phyloP scores from a whole-genome alignment of 2,888 invertebrate genomes.

The Ecliptopera silaceata region DNA sequence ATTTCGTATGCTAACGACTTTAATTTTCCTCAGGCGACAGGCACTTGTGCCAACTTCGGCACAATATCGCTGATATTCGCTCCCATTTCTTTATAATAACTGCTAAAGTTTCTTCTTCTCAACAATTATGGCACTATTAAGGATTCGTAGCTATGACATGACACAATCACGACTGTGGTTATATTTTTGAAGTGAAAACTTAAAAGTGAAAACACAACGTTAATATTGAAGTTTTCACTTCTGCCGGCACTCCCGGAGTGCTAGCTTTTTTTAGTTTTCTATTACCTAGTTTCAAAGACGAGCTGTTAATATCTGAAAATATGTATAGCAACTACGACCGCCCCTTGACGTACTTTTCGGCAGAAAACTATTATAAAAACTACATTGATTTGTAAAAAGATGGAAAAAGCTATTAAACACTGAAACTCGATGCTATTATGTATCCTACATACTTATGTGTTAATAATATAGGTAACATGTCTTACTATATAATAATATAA shows the following conservation, averaged over 20 bases:
- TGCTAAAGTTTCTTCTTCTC: constrained; percentile 12
- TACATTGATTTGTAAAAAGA: too few species aligned
- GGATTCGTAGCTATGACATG: too few species aligned
- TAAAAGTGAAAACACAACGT: too few species aligned
- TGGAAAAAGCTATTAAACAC: constrained; percentile 21
- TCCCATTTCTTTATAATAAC: constrained; percentile 40
- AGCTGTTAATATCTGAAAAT: constrained; percentile 32
- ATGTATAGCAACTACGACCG: constrained; percentile 44
- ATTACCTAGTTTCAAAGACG: too few species aligned
- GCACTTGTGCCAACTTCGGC: constrained; percentile 36
- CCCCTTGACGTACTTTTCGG: constrained; percentile 12
- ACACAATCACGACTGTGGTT: too few species aligned
- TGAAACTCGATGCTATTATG: constrained; percentile 49
- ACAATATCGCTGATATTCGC: constrained; percentile 34
- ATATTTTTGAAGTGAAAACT: too few species aligned
- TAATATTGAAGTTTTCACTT: too few species aligned
- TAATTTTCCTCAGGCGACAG: constrained; percentile 41
- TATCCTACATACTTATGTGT: too few species aligned
- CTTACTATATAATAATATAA: constrained; percentile 39
- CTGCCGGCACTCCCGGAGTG: too few species aligned
- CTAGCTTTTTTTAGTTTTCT: too few species aligned
- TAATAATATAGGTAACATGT: too few species aligned
- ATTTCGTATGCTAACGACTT: constrained; percentile 47
- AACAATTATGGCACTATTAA: constrained; percentile 33
- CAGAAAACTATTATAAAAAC: too few species aligned